Percentiles rank a stretch among this genome's conserved stretches.
Evolutionary conservation across 1,140 invertebrate genomes (phyloP).

Genomic region (Eufriesea mexicana): DNA sequence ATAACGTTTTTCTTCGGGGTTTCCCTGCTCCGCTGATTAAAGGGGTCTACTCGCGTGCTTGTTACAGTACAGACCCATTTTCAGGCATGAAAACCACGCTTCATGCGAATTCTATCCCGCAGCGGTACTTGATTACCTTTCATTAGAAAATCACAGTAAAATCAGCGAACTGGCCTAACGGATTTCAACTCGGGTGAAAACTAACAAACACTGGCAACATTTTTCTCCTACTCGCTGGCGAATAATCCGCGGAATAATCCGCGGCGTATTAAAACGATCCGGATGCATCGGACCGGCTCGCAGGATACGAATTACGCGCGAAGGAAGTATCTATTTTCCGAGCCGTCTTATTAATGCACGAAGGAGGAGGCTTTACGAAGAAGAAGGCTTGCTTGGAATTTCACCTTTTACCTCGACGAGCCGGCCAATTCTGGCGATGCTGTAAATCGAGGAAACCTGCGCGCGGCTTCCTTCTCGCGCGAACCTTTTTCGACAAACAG

Average conservation of each 20-base stretch:
- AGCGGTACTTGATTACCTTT: conserved; percentile 65
- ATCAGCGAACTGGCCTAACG: conserved; percentile 36
- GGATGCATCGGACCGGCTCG: conserved; percentile 1
- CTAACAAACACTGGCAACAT: background rate
- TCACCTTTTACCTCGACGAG: conserved; percentile 49
- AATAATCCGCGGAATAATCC: background rate
- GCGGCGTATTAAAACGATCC: conserved; percentile 4
- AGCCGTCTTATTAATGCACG: conserved; percentile 43
- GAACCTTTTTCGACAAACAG: background rate
- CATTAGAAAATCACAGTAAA: conserved; percentile 49
- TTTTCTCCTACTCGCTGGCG: background rate
- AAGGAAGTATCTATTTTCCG: conserved; percentile 43
- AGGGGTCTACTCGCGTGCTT: conserved; percentile 32
- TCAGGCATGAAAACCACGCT: conserved; percentile 51
- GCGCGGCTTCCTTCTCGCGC: background rate
- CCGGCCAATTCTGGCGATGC: conserved; percentile 2
- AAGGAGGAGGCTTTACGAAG: conserved; percentile 14
- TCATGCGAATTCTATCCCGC: conserved; percentile 36
- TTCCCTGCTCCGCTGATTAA: conserved; percentile 44
- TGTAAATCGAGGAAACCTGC: conserved; percentile 6
- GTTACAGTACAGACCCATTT: conserved; percentile 44
- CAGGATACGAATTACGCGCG: conserved; percentile 32
- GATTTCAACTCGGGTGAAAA: conserved; percentile 11
- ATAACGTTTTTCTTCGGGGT: conserved; percentile 14
- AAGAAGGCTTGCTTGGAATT: conserved; percentile 45